Conservation (phyloP, 53 echinoderm and acorn worm genomes). For the Luidia sarsii region DNA sequence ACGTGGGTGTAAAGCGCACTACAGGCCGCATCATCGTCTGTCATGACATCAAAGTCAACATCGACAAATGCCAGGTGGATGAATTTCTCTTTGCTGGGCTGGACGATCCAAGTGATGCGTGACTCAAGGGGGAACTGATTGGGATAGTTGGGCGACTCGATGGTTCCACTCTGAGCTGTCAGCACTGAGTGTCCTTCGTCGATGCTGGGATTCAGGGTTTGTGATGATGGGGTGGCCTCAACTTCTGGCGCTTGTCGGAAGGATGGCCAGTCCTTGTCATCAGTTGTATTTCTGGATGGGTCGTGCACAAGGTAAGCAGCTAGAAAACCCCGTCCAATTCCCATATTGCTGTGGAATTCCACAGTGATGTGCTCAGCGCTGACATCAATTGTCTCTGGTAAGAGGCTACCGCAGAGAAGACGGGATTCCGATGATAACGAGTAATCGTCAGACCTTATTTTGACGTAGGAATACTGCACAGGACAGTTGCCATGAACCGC, state of each 20-base stretch:
- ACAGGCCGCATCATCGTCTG: conserved; percentile 1
- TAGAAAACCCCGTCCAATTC: conserved; percentile 58
- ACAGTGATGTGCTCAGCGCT: conserved; percentile 31
- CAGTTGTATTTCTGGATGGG: neutral
- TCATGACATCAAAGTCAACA: conserved; percentile 39
- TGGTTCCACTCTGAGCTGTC: conserved; percentile 3
- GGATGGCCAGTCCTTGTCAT: conserved; percentile 2
- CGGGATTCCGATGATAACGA: neutral
- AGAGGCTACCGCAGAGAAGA: conserved; percentile 36
- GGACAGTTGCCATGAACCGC: conserved; percentile 42
- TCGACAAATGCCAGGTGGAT: conserved; percentile 31
- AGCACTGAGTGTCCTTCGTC: neutral
- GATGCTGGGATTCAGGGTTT: neutral
- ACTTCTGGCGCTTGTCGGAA: neutral
- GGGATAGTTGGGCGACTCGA: conserved; percentile 38
- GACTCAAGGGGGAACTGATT: neutral
- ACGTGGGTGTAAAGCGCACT: conserved; percentile 38
- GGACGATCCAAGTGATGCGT: conserved; percentile 14
- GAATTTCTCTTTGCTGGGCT: neutral
- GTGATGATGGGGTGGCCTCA: neutral
- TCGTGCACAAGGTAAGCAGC: conserved; percentile 30
- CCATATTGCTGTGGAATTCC: conserved; percentile 43
- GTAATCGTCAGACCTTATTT: neutral
- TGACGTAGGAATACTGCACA: conserved; percentile 35
- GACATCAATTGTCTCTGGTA: conserved; percentile 5